A percentile compares a stretch with the other conserved stretches of the same genome.
phyloP scores from a whole-genome alignment of 2,113 vertebrate species.

The Brachionichthys hirsutus region DNA sequence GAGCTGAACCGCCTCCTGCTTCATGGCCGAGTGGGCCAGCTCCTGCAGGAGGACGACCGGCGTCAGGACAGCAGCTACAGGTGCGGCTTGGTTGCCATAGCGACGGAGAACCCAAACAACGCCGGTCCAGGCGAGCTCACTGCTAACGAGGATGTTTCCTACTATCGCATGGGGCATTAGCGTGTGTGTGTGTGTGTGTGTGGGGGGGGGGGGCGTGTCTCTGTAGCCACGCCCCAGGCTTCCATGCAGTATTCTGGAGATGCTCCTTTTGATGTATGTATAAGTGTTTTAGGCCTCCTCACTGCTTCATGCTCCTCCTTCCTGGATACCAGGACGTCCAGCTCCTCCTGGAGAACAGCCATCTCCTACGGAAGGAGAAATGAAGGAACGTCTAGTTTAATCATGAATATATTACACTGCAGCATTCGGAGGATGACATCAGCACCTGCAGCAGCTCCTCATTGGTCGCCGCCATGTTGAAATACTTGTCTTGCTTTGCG shows the following conservation, averaged over 20 bases:
- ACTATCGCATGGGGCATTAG: too few species aligned
- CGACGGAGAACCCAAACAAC: too few species aligned
- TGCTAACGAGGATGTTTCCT: too few species aligned
- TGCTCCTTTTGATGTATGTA: too few species aligned
- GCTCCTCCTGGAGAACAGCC: constrained; percentile 63
- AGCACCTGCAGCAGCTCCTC: constrained; percentile 88
- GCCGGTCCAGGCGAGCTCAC: too few species aligned
- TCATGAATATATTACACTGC: too few species aligned
- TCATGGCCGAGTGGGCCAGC: constrained; percentile 82
- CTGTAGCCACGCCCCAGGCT: too few species aligned
- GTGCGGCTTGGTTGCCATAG: too few species aligned
- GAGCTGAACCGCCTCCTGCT: constrained; percentile 85
- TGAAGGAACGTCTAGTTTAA: background rate
- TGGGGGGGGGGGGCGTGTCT: too few species aligned
- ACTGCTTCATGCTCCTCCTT: constrained; percentile 65
- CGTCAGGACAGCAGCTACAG: too few species aligned
- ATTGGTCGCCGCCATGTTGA: constrained; percentile 85
- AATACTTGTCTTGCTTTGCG: constrained; percentile 85
- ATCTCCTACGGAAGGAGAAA: constrained; percentile 41
- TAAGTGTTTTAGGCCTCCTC: constrained; percentile 5
- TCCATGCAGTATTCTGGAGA: too few species aligned
- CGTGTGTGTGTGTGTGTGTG: too few species aligned
- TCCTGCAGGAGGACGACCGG: constrained; percentile 53
- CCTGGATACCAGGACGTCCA: constrained; percentile 58
- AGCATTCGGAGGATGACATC: constrained; percentile 28